Base-by-base conservation (phyloP, 2,797 vertebrate genomes). In the Danio jaintianensis region DNA sequence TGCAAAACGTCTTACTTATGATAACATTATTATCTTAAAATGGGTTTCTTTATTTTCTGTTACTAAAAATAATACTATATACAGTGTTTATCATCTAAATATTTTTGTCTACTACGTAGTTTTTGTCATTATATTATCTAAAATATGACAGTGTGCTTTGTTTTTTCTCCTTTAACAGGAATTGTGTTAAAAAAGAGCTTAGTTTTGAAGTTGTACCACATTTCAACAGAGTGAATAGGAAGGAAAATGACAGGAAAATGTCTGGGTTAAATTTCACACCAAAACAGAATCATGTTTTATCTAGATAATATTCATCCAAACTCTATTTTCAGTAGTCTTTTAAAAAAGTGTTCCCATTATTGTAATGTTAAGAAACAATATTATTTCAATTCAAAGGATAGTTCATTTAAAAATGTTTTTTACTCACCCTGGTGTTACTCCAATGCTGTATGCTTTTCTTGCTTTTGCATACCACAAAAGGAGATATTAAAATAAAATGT, bases 41-140 rank as follows among this genome's bases (percentile, higher is more conserved):
- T 70, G n/a, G 2, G 53, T 78, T 50, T 70, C 12, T 42, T 12
- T 56, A 38, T 16, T 16, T 40, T 73, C 48, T 66, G 38, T 80
- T 72, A 47, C 48, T 55, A 29, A 8, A 29, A n/a, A 11, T 61
- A 62, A 13, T 62, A 38, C 22, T 50, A 61, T 62, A 40, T 16
- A 48, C 18, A 22, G 36, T 79, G 76, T 29, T 71, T 77, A 56
- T 56, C 48, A 76, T 6, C 15, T n/a, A 22, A 48, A 61, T 43
- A 64, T 29, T 42, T 75, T 77, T 4, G 52, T 56, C 66, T 56
- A 29, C 58, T 38, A 15, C 29, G 43, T 18, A 45, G 45, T 10
- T 69, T 40, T 22, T 12, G 55, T 58, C n/a, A 10, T 48, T 42
- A 7, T 7, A 50, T 20, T 48, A 59, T 53, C 1, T 15, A 61